Evolutionary conservation across 2,888 invertebrate genomes (phyloP).

Genomic region (Nowickia ferox): DNA sequence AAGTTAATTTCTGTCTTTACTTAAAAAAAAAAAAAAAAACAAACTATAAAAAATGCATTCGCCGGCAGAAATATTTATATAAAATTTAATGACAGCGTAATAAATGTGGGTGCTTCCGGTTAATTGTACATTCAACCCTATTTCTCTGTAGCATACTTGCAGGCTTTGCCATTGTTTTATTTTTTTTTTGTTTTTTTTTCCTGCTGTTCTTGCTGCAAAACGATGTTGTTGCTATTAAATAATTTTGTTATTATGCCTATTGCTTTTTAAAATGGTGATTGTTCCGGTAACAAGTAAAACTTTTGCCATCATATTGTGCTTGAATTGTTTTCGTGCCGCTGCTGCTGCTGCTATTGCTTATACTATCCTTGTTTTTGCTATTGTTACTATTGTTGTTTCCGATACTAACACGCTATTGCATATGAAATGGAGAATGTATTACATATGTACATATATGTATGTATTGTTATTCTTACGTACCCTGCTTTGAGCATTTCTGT

Average conservation of each 20-base stretch:
- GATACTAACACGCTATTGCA: slow-evolving; percentile 5
- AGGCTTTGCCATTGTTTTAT: slow-evolving; percentile 6
- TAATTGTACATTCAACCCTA: slow-evolving; percentile 63
- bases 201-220: neutral
- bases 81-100: slow-evolving; percentile 56
- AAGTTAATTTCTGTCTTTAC: neutral
- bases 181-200: neutral
- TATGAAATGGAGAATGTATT: neutral
- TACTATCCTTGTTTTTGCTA: neutral
- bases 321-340: slow-evolving; percentile 22
- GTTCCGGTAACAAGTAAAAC: slow-evolving; percentile 48
- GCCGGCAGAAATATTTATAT: slow-evolving; percentile 22
- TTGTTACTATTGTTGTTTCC: slow-evolving; percentile 14
- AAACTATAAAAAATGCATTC: slow-evolving; percentile 44
- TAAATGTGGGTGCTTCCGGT: slow-evolving; percentile 52
- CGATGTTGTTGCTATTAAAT: slow-evolving; percentile 44
- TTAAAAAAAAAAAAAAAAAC: no score
- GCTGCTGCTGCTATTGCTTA: neutral
- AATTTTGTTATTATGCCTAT: slow-evolving; percentile 67
- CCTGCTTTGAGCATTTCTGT: slow-evolving; percentile 24
- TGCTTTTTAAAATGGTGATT: slow-evolving; percentile 61
- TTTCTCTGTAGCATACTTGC: slow-evolving; percentile 38
- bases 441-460: neutral
- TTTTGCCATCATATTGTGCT: slow-evolving; percentile 47
- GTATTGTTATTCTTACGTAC: slow-evolving; percentile 45